phyloP scores from a whole-genome alignment of 2,113 vertebrate genomes.

The Cottus gobio region DNA sequence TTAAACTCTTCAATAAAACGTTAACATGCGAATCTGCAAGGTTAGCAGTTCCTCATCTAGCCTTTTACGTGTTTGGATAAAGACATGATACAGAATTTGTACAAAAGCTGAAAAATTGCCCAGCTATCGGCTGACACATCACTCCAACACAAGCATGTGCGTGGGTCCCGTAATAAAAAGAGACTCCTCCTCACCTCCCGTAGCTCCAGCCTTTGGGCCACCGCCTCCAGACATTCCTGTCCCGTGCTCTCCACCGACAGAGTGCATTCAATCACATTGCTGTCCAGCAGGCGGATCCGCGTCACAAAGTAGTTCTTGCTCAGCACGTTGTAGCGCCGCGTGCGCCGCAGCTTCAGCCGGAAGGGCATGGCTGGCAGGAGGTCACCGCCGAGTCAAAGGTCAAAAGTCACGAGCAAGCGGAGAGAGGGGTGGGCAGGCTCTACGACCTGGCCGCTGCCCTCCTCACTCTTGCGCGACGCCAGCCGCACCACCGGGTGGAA shows the following conservation, averaged over 20 bases:
- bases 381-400: conserved; percentile 67
- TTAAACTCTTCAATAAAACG: neutral
- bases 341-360: conserved; percentile 91
- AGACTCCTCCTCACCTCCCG: conserved; percentile 87
- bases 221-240: conserved; percentile 96
- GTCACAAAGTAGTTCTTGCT: conserved; percentile 99
- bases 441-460: conserved; percentile 59
- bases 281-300: conserved; percentile 92
- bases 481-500: conserved; percentile 72
- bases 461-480: conserved; percentile 74
- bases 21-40: neutral
- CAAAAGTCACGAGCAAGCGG: conserved; percentile 61
- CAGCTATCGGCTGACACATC: neutral
- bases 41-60: neutral
- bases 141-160: neutral
- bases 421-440: conserved; percentile 60
- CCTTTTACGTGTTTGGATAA: neutral
- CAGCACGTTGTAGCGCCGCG: conserved; percentile 95
- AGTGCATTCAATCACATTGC: conserved; percentile 93
- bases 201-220: conserved; percentile 94
- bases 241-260: conserved; percentile 96
- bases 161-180: neutral
- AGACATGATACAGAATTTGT: neutral
- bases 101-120: neutral
- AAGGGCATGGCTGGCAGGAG: conserved; percentile 90